Evolutionary conservation across 2,797 vertebrate genomes (phyloP), one percentile per base, ranked within the genome.

Genomic region (Bryconaethiops microstoma): DNA sequence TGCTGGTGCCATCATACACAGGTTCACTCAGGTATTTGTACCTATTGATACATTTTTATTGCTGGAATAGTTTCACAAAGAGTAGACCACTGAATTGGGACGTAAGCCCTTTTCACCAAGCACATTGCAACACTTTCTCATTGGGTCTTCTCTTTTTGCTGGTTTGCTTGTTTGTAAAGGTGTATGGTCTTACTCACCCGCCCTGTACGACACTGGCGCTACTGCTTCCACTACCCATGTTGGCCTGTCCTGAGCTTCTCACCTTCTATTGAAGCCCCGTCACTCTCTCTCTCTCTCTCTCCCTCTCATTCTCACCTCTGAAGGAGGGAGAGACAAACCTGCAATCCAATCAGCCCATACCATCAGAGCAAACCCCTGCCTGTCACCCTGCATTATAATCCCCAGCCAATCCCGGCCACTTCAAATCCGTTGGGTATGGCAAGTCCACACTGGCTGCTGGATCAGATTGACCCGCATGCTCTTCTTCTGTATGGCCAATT

Each of bases 211-310:
- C 82, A 17, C 82, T 83, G 79, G 82, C 80, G 63, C 85, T 91
- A 90, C 93, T 93, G 86, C 88, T 90, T 55, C 91, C 90, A 87
- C 88, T 94, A 55, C 93, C 92, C 92, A 94, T 94, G 76, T 59
- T 91, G 86, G 17, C 72, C 69, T 72, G 50, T 83, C 83, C 84
- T 78, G 85, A 74, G 59, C 79, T 25, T n/a, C 57, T 60, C 84
- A 86, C 57, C 54, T 74, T 71, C 83, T 74, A 63, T 69, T 35
- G 35, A 77, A 79, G 83, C 84, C 86, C 81, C 86, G 8, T 17
- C 80, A 13, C 50, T 84, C 79, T 21, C 19, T 60, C 59, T 60
- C 21, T 23, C 21, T 17, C 82, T 8, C 50, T 84, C 80, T 62
- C 21, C 29, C 16, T 39, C 7, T 64, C 29, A 64, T 17, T 64